Conservation (phyloP, 2,113 vertebrate genomes). For the Mus musculus region DNA sequence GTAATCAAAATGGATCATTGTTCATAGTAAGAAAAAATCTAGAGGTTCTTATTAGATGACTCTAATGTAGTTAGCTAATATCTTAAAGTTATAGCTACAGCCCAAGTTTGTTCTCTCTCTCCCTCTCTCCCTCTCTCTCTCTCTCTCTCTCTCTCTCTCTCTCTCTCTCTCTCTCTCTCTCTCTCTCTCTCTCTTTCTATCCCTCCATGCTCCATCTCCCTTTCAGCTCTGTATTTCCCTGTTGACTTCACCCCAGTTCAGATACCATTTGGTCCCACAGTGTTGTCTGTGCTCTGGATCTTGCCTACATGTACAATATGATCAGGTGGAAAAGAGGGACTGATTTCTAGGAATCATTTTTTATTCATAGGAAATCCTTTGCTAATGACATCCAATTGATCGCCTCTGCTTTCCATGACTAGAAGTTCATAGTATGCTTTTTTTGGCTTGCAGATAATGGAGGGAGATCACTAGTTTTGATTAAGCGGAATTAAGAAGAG, state of each 20-base stretch:
- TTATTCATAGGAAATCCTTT: background rate
- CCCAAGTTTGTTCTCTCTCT: background rate
- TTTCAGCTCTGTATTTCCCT: background rate
- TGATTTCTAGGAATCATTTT: background rate
- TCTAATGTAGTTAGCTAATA: background rate
- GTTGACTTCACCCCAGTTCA: background rate
- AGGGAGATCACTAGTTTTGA: background rate
- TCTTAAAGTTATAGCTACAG: background rate
- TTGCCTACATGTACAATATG: background rate
- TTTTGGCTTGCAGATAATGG: background rate
- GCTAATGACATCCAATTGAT: background rate
- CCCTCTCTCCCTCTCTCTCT: background rate
- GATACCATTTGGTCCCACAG: background rate
- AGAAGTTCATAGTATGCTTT: background rate
- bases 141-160: too few species aligned
- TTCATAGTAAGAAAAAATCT: background rate
- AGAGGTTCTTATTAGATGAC: background rate
- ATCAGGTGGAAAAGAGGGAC: background rate
- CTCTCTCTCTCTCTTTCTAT: too few species aligned
- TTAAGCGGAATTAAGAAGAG: background rate
- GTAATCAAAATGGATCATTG: conserved; percentile 1
- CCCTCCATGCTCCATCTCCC: background rate
- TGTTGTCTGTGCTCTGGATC: background rate
- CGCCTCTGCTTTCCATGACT: background rate
- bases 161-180: too few species aligned